These are phyloP conservation scores for Campaea margaritaria DNA, from an alignment of 2,888 invertebrate species.

Conservation along the genomic window DNA sequence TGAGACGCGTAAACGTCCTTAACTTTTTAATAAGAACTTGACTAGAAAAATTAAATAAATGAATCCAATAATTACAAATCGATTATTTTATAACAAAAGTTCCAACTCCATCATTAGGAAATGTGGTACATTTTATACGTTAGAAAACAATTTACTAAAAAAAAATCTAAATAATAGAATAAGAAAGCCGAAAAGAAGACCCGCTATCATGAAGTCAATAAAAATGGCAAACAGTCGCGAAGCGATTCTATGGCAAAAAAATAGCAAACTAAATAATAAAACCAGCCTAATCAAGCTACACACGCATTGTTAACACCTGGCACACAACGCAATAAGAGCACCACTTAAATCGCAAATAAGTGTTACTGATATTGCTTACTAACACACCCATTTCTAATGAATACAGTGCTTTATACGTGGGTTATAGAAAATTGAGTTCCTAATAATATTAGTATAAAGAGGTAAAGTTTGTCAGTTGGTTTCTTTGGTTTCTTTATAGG, in stretches of 20 bases:
- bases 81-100: too few species aligned
- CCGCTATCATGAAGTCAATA: neutral
- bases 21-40: too few species aligned
- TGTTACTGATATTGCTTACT: slow-evolving; percentile 14
- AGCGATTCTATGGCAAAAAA: slow-evolving; percentile 54
- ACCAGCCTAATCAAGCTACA: slow-evolving; percentile 61
- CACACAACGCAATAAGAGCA: slow-evolving; percentile 48
- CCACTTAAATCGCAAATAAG: slow-evolving; percentile 32
- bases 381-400: slow-evolving; percentile 23
- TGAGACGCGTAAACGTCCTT: too few species aligned
- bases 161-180: too few species aligned
- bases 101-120: too few species aligned
- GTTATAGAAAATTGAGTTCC: neutral
- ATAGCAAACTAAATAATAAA: slow-evolving; percentile 53
- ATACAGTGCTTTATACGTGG: slow-evolving; percentile 23
- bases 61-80: too few species aligned
- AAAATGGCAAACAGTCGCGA: slow-evolving; percentile 38
- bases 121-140: too few species aligned
- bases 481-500: too few species aligned
- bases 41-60: too few species aligned
- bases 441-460: too few species aligned
- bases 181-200: neutral
- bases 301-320: slow-evolving; percentile 63
- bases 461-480: too few species aligned
- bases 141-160: too few species aligned